phyloP scores from a whole-genome alignment of 2,797 vertebrate species.

The Diplodus puntazzo region DNA sequence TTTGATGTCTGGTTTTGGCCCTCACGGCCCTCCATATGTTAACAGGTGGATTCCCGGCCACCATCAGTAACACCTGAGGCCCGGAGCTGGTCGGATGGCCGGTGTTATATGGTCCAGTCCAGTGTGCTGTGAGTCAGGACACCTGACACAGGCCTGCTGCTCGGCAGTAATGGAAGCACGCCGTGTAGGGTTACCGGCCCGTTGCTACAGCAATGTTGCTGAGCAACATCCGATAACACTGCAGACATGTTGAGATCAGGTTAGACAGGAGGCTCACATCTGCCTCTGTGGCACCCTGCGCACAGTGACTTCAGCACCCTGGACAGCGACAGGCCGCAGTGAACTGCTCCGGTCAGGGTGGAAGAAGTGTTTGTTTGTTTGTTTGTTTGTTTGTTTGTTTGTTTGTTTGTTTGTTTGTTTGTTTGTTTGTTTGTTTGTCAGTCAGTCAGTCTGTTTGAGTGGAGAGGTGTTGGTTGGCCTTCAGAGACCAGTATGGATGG shows the following conservation, averaged over 20 bases:
- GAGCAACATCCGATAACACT: slow-evolving; percentile 69
- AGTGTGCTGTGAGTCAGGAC: slow-evolving; percentile 64
- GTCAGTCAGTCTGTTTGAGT: background rate
- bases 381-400: background rate
- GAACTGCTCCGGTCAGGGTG: background rate
- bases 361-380: no score
- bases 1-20: no score
- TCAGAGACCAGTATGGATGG: slow-evolving; percentile 31
- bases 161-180: slow-evolving; percentile 69
- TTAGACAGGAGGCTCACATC: slow-evolving; percentile 40
- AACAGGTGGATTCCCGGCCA: background rate
- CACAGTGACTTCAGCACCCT: slow-evolving; percentile 80
- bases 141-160: slow-evolving; percentile 79
- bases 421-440: background rate
- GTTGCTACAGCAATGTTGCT: slow-evolving; percentile 79
- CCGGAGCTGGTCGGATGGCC: background rate
- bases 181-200: slow-evolving; percentile 77
- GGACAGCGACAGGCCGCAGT: slow-evolving; percentile 71
- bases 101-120: background rate
- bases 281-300: slow-evolving; percentile 15
- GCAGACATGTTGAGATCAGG: slow-evolving; percentile 52
- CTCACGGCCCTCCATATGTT: no score
- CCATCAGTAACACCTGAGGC: background rate
- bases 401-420: background rate
- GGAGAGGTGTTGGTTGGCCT: no score